Conservation (phyloP, 2,797 vertebrate species). For the Hipposideros larvatus region DNA sequence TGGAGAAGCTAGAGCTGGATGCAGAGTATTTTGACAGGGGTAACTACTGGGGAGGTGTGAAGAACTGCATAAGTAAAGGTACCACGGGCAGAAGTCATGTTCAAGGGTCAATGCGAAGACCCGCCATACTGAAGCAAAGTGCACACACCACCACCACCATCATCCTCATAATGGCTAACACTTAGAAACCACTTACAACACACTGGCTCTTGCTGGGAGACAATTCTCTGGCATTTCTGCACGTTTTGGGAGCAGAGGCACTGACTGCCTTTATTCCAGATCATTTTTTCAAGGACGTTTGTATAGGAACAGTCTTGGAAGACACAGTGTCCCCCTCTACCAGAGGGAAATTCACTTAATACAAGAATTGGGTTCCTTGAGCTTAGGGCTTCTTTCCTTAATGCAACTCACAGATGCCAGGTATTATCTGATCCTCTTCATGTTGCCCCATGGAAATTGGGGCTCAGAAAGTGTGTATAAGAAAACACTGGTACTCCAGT, state of each 20-base stretch:
- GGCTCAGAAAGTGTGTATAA: not conserved
- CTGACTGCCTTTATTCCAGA: not conserved
- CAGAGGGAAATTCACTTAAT: not conserved
- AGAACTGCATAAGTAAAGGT: not conserved
- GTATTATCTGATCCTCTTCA: not conserved
- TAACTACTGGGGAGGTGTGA: not conserved
- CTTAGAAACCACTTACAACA: not conserved
- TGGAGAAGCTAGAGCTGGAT: not conserved
- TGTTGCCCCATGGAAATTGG: rapidly evolving
- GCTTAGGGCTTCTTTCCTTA: not conserved
- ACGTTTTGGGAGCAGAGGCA: not conserved
- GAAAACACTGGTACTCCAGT: not conserved
- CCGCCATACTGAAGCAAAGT: not conserved
- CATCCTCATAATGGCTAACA: not conserved
- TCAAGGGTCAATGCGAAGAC: not conserved
- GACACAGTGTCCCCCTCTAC: not conserved
- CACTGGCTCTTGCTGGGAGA: not conserved
- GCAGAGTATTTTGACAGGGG: not conserved
- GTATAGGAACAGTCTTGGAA: not conserved
- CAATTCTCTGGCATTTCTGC: not conserved
- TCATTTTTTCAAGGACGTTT: conserved; percentile 4
- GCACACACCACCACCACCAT: not conserved
- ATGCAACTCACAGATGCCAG: not conserved
- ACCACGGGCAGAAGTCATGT: not conserved
- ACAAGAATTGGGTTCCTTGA: not conserved